Conservation (phyloP, 2,113 vertebrate species). For the Lophochroa leadbeateri region DNA sequence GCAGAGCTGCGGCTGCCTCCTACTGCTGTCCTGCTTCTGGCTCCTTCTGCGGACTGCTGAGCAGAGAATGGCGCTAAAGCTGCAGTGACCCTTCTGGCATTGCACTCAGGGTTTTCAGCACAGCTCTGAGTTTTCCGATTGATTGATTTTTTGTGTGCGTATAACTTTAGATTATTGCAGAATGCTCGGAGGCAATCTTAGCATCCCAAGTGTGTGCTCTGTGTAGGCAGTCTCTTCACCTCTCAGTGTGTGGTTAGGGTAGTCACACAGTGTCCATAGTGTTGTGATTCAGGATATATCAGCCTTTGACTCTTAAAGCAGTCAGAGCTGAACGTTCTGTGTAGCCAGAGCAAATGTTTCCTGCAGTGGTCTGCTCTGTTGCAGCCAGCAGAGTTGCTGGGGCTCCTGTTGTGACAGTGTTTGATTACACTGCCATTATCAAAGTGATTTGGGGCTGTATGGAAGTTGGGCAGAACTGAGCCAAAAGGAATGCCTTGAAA, state of each 20-base stretch:
- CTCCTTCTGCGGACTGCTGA: neutral
- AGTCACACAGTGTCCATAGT: rapidly evolving
- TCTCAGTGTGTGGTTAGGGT: neutral
- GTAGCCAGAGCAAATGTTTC: neutral
- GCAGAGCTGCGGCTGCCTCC: neutral
- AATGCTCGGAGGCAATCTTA: neutral
- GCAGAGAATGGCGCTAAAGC: neutral
- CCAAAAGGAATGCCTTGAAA: neutral
- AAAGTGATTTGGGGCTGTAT: neutral
- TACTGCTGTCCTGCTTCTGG: neutral
- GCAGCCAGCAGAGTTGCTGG: neutral
- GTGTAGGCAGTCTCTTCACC: neutral
- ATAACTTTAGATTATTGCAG: neutral
- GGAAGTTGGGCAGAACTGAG: neutral
- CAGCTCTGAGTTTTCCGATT: neutral
- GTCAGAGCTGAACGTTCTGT: neutral
- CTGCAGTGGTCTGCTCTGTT: neutral
- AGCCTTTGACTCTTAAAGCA: neutral
- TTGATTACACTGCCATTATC: neutral
- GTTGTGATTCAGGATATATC: neutral
- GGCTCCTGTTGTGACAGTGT: neutral
- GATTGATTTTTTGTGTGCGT: neutral
- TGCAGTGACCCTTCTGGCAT: neutral
- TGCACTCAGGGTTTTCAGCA: neutral
- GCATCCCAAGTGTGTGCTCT: neutral